Percentiles rank a stretch among this genome's conserved stretches.
Evolutionary conservation across 1,140 invertebrate genomes (phyloP).

Genomic region (Drosophila ambigua): DNA sequence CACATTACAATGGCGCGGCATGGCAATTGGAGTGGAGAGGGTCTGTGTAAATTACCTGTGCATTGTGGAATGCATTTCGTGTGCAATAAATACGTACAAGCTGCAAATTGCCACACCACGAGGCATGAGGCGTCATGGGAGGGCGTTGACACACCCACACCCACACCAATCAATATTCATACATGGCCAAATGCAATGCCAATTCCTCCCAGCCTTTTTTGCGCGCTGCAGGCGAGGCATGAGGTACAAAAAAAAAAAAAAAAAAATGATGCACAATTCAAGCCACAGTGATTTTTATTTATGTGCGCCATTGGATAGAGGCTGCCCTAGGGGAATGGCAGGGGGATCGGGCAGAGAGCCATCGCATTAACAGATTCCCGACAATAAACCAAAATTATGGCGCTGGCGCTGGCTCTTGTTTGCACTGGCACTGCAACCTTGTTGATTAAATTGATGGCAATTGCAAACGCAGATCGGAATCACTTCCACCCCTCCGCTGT

Average conservation of each 20-base stretch:
- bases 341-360: conserved; percentile 35
- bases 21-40: conserved; percentile 4
- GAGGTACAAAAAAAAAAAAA: neutral
- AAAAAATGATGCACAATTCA: conserved; percentile 74
- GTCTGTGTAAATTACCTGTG: conserved; percentile 44
- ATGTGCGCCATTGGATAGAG: conserved; percentile 56
- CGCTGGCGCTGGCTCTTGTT: conserved; percentile 60
- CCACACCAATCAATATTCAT: conserved; percentile 25
- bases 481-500: conserved; percentile 4
- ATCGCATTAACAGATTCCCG: conserved; percentile 76
- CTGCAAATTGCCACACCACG: conserved; percentile 51
- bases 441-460: conserved; percentile 78
- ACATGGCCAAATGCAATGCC: conserved; percentile 52
- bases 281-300: conserved; percentile 79
- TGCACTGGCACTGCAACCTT: conserved; percentile 55
- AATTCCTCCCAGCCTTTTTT: conserved; percentile 58
- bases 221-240: conserved; percentile 37
- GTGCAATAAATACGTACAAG: conserved; percentile 57
- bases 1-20: conserved; percentile 15
- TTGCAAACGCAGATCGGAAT: conserved; percentile 47
- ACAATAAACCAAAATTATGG: conserved; percentile 77
- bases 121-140: conserved; percentile 13
- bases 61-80: conserved; percentile 60
- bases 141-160: conserved; percentile 27
- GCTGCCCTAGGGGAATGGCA: conserved; percentile 1